Conservation (phyloP, 2,888 invertebrate genomes). For the Serrognathus titanus region DNA sequence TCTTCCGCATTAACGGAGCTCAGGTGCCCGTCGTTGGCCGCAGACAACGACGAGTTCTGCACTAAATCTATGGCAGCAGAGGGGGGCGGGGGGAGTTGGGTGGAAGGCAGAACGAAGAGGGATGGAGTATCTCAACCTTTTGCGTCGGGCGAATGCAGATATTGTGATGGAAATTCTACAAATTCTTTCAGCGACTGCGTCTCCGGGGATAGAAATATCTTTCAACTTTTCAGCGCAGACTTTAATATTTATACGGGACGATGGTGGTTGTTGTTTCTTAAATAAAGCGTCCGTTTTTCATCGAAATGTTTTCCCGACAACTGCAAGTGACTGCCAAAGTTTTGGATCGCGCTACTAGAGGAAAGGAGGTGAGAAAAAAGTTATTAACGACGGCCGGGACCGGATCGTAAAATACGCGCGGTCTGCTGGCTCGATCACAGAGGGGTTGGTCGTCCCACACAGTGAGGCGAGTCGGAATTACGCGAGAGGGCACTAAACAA, state of each 20-base stretch:
- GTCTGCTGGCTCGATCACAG: slow-evolving; percentile 16
- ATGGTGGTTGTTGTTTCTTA: slow-evolving; percentile 26
- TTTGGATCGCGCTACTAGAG: too few species aligned
- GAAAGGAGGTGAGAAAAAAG: slow-evolving; percentile 20
- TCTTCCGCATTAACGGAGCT: not conserved
- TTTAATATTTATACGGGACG: slow-evolving; percentile 25
- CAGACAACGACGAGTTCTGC: not conserved
- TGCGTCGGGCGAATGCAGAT: slow-evolving; percentile 2
- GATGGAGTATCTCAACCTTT: too few species aligned
- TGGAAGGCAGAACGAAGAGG: too few species aligned
- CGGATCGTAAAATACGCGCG: slow-evolving; percentile 22
- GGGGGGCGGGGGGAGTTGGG: too few species aligned
- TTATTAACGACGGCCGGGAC: slow-evolving; percentile 23
- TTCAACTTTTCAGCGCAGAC: slow-evolving; percentile 8
- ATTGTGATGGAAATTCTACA: slow-evolving; percentile 17
- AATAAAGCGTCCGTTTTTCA: slow-evolving; percentile 20
- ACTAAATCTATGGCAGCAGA: too few species aligned
- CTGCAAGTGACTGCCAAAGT: not conserved
- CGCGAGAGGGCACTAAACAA: slow-evolving; percentile 27
- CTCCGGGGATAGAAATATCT: slow-evolving; percentile 19
- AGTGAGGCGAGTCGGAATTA: slow-evolving; percentile 22
- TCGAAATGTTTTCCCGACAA: slow-evolving; percentile 11
- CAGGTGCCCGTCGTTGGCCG: not conserved
- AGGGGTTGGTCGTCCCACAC: slow-evolving; percentile 19
- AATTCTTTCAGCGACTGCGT: slow-evolving; percentile 23